phyloP scores from a whole-genome alignment of 2,888 invertebrate genomes.

The Noctua janthe region DNA sequence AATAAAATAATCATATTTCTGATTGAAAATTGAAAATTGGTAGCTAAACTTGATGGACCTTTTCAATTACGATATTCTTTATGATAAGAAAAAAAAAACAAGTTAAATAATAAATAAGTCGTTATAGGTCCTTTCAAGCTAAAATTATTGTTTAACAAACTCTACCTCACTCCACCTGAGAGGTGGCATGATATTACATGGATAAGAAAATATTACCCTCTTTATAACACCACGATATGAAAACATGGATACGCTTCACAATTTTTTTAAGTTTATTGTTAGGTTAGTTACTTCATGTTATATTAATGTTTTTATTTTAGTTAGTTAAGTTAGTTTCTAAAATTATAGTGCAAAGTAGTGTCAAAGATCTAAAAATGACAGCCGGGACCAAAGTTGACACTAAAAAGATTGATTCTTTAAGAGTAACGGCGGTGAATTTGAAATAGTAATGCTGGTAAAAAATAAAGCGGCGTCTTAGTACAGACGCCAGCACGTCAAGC shows the following conservation, averaged over 20 bases:
- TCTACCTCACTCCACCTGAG: slow-evolving; percentile 24
- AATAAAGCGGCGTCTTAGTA: background rate
- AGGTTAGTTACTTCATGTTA: background rate
- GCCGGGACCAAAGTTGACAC: too few relatives aligned
- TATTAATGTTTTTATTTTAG: background rate
- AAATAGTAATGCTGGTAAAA: background rate
- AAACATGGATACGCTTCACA: slow-evolving; percentile 37
- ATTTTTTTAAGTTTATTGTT: background rate
- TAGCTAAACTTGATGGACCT: background rate
- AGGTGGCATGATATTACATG: slow-evolving; percentile 47
- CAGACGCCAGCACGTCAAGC: too few relatives aligned
- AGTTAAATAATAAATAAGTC: slow-evolving; percentile 12
- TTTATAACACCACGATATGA: slow-evolving; percentile 21
- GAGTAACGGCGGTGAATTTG: background rate
- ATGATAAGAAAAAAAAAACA: background rate
- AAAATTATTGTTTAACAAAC: slow-evolving; percentile 42
- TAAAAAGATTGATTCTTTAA: background rate
- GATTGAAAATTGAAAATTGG: background rate
- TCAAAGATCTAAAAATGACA: too few relatives aligned
- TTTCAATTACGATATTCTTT: background rate
- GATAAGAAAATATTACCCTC: slow-evolving; percentile 47
- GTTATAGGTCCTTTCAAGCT: slow-evolving; percentile 16
- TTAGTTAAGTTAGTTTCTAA: background rate
- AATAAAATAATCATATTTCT: background rate
- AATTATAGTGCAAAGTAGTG: background rate